phyloP scores from a whole-genome alignment of 2,113 vertebrate genomes.

The Prietella phreatophila region DNA sequence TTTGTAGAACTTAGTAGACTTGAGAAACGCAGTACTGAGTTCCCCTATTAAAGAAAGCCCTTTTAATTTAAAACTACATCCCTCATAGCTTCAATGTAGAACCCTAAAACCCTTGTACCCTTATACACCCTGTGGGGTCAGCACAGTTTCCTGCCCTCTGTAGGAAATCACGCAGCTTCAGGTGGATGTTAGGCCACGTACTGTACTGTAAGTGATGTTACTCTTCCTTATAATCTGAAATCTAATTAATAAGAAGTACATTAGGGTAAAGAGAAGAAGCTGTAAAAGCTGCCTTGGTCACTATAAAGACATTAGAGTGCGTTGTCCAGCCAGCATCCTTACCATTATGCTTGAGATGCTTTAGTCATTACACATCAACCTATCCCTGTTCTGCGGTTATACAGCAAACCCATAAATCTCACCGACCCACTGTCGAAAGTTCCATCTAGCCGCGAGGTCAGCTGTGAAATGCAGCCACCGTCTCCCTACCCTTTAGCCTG shows the following conservation, averaged over 20 bases:
- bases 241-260: neutral
- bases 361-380: neutral
- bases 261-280: neutral
- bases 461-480: conserved; percentile 6
- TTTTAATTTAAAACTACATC: neutral
- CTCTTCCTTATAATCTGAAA: neutral
- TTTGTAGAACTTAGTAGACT: too few species aligned
- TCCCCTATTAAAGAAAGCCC: neutral
- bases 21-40: neutral
- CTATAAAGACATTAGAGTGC: neutral
- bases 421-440: neutral
- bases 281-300: neutral
- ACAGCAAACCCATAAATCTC: neutral
- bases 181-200: neutral
- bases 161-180: neutral
- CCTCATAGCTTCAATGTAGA: neutral
- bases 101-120: neutral
- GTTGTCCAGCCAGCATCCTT: neutral
- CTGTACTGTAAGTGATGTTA: neutral
- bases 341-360: neutral
- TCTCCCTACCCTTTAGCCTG: neutral
- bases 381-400: neutral
- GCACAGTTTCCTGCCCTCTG: neutral
- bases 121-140: neutral
- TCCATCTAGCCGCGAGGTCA: neutral